phyloP scores from a whole-genome alignment of 2,888 invertebrate genomes.

The Hyposoter didymator region DNA sequence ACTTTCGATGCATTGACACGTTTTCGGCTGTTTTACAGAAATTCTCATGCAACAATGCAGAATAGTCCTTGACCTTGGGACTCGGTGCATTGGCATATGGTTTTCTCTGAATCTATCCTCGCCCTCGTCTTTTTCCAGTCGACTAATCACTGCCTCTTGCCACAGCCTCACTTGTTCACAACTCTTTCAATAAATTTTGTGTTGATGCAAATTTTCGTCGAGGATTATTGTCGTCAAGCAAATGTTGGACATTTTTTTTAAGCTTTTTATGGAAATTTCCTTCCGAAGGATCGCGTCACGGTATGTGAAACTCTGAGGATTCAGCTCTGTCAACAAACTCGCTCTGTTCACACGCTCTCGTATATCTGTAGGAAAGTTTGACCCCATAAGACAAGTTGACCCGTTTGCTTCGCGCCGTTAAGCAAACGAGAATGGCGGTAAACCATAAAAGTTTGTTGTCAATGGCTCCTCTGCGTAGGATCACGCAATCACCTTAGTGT shows the following conservation, averaged over 20 bases:
- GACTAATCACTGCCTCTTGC: too few relatives aligned
- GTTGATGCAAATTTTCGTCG: not conserved
- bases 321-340: slow-evolving; percentile 7
- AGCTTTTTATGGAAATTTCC: not conserved
- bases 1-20: too few relatives aligned
- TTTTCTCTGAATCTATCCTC: too few relatives aligned
- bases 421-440: slow-evolving; percentile 38
- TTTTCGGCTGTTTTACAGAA: too few relatives aligned
- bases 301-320: not conserved
- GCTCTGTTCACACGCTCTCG: slow-evolving; percentile 4
- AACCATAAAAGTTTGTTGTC: slow-evolving; percentile 50
- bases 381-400: slow-evolving; percentile 35
- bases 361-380: slow-evolving; percentile 7
- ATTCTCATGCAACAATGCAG: too few relatives aligned
- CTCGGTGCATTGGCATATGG: too few relatives aligned
- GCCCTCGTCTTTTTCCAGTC: too few relatives aligned
- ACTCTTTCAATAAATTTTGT: not conserved
- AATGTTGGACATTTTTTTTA: not conserved
- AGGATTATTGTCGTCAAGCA: not conserved
- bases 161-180: not conserved
- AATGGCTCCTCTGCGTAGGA: slow-evolving; percentile 33
- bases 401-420: slow-evolving; percentile 39
- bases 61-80: too few relatives aligned
- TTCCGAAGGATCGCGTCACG: not conserved
- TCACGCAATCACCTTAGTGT: slow-evolving; percentile 11